Evolutionary conservation across 2,113 vertebrate species (phyloP).

Genomic region (Neopipo cinnamomea): DNA sequence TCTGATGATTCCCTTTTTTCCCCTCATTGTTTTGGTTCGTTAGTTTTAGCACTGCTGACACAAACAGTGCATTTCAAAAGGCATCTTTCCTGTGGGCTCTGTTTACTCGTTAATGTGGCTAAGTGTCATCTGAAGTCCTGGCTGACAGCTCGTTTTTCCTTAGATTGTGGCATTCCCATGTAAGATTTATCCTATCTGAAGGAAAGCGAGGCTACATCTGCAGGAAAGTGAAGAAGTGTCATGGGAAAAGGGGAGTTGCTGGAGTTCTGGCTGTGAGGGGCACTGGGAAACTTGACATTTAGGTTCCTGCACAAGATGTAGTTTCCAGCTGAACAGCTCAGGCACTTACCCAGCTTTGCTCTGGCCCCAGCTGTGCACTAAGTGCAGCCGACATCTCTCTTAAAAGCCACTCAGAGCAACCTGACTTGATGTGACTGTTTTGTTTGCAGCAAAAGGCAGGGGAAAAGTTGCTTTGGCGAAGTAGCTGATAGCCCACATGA

Average conservation of each 20-base stretch:
- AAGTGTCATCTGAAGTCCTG: slow-evolving; percentile 54
- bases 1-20: slow-evolving; percentile 3
- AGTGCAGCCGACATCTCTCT: slow-evolving; percentile 58
- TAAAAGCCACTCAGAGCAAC: slow-evolving; percentile 49
- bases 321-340: slow-evolving; percentile 61
- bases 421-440: slow-evolving; percentile 46
- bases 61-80: slow-evolving; percentile 53
- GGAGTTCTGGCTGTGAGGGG: slow-evolving; percentile 10
- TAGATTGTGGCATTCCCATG: not conserved
- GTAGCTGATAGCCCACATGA: not conserved
- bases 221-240: slow-evolving; percentile 34
- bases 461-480: not conserved
- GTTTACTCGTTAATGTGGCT: slow-evolving; percentile 57
- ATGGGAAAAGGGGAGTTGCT: not conserved
- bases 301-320: slow-evolving; percentile 52
- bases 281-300: slow-evolving; percentile 63
- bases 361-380: slow-evolving; percentile 51
- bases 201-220: slow-evolving; percentile 24
- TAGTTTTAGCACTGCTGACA: slow-evolving; percentile 53
- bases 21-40: slow-evolving; percentile 20
- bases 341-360: slow-evolving; percentile 51
- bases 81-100: slow-evolving; percentile 51
- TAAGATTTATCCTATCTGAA: slow-evolving; percentile 54
- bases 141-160: slow-evolving; percentile 29
- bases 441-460: slow-evolving; percentile 31